Evolutionary conservation across 2,113 vertebrate genomes (phyloP).

Genomic region (Microcebus griseorufus): DNA sequence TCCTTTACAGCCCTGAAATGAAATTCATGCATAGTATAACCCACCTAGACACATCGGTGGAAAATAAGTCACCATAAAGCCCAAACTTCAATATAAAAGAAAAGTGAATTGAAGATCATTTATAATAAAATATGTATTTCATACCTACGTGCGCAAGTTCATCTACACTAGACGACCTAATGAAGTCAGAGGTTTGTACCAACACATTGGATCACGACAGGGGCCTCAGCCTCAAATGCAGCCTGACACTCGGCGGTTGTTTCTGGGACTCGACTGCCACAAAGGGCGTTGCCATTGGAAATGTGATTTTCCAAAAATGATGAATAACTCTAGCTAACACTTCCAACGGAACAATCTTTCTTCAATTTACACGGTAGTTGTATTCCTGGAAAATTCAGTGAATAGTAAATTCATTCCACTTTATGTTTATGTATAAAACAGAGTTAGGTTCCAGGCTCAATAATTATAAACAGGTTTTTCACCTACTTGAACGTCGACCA

Average conservation of each 20-base stretch:
- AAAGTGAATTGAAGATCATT: conserved; percentile 46
- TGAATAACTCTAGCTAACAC: conserved; percentile 4
- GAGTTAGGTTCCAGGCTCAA: neutral
- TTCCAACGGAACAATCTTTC: neutral
- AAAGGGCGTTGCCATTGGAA: neutral
- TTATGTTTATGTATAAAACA: neutral
- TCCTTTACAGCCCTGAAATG: conserved; percentile 20
- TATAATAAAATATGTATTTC: conserved; percentile 44
- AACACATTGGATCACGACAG: fast-evolving
- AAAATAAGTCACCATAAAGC: conserved; percentile 69
- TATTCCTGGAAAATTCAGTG: conserved; percentile 30
- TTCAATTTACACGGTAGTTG: neutral
- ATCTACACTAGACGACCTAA: neutral
- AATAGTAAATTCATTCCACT: conserved; percentile 43
- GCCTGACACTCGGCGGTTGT: neutral
- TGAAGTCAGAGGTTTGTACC: neutral
- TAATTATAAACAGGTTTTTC: neutral
- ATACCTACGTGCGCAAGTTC: neutral
- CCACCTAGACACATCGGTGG: neutral
- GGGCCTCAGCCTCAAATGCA: neutral
- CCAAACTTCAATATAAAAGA: conserved; percentile 26
- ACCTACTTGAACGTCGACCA: neutral
- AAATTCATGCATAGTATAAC: conserved; percentile 45
- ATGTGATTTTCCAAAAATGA: conserved; percentile 47
- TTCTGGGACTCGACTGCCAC: neutral